Evolutionary conservation across 2,888 invertebrate species (phyloP), one percentile per base, ranked within the genome.

Genomic region (Dromius quadrimaculatus): DNA sequence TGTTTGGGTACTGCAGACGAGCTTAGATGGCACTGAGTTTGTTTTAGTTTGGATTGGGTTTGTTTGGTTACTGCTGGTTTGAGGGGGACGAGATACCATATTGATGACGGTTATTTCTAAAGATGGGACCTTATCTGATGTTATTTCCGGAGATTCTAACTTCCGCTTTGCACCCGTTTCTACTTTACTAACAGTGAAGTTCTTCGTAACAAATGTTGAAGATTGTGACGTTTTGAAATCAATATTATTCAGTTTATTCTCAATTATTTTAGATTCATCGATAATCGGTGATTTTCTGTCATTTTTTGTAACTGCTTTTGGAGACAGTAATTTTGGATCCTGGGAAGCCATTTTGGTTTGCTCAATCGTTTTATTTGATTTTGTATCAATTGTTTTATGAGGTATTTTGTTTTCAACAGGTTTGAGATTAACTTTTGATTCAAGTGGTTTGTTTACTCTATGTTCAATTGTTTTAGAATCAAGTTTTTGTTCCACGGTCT

Each of bases 101-200:
- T 79, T 80, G 11, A 83, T 81, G 9, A 82, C 74, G 0, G 82
- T 82, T 57, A 83, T 83, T 72, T 82, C 82, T 62, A 83, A 75
- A 75, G 80, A 78, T 34, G 81, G 81, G 54, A 81, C 73, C 66
- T 82, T 81, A 66, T 81, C 81, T 19, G 73, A 71, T 3, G 63
- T 66, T 1, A 73, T 59, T 15, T 75, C 75, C 22, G 74, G 75
- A 6, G 73, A 72, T 9, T 81, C 81, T 5, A 74, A 23, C 75
- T 80, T 82, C 38, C 83, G 74, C 71, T 82, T 83, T 1, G 76
- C 77, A 0, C 80, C 81, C 43, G 76, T 76, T 72, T 82, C 82
- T 19, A 84, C 77, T 78, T 83, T 83, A 62, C 82, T 82, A 0
- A 84, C 84, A 0, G 84, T 84, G 71, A 83, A 83, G 20, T 70